Evolutionary conservation across 2,797 vertebrate genomes (phyloP).

Genomic region (Taenioides sp.): DNA sequence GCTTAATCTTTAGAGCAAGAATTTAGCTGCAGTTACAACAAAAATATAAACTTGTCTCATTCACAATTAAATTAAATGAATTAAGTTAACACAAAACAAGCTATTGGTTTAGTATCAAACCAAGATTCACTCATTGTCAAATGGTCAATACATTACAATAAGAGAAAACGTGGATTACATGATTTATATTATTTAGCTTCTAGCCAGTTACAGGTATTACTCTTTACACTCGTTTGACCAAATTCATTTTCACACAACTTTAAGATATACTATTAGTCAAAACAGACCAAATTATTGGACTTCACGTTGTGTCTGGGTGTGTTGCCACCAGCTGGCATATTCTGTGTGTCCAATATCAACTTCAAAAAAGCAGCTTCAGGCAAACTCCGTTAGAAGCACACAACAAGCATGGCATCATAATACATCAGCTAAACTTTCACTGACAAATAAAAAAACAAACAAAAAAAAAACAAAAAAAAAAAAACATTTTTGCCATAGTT

Average conservation of each 20-base stretch:
- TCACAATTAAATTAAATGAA: not conserved
- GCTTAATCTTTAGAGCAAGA: not conserved
- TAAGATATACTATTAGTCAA: conserved; percentile 28
- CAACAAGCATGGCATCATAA: conserved; percentile 75
- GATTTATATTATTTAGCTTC: conserved; percentile 26
- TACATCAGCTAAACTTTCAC: conserved; percentile 49
- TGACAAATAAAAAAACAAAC: conserved; percentile 52
- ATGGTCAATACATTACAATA: conserved; percentile 34
- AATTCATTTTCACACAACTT: conserved; percentile 15
- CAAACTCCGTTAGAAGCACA: conserved; percentile 68
- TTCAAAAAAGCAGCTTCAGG: conserved; percentile 70
- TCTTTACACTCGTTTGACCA: conserved; percentile 5
- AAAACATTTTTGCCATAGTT: conserved; percentile 65
- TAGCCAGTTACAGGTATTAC: conserved; percentile 21
- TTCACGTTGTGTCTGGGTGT: not conserved
- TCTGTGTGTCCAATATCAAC: conserved; percentile 63
- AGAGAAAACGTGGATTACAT: conserved; percentile 49
- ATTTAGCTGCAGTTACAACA: not conserved
- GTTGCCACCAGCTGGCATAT: conserved; percentile 46
- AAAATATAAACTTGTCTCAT: not conserved
- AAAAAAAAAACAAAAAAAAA: conserved; percentile 48
- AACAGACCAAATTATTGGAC: not conserved
- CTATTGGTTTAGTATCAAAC: not conserved
- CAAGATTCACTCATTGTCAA: conserved; percentile 16
- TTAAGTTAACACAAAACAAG: not conserved